These are phyloP conservation scores for Nineta flava DNA, from an alignment of 2,888 invertebrate genomes.

Conservation along the genomic window DNA sequence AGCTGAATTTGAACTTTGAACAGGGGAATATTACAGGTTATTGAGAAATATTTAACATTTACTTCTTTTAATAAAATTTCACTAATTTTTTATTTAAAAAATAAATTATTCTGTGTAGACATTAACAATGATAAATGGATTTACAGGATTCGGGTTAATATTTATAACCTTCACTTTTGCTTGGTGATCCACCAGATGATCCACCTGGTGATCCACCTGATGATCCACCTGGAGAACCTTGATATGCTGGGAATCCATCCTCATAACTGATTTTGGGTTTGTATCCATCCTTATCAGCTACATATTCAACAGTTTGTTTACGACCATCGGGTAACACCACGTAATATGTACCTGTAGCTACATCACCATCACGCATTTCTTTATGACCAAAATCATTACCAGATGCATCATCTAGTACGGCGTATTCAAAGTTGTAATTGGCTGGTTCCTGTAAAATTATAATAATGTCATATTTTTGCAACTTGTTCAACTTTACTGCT, in stretches of 20 bases:
- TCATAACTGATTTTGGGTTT: constrained; percentile 51
- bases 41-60: too few species aligned
- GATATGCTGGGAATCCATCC: constrained; percentile 25
- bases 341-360: constrained; percentile 45
- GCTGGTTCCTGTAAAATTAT: constrained; percentile 39
- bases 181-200: constrained; percentile 12
- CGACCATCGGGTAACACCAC: constrained; percentile 51
- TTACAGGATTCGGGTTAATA: too few species aligned
- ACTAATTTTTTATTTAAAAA: too few species aligned
- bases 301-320: constrained; percentile 51
- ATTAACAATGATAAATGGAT: too few species aligned
- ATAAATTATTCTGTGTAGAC: too few species aligned
- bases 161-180: too few species aligned
- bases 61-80: too few species aligned
- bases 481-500: background rate
- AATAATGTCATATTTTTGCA: constrained; percentile 8
- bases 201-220: constrained; percentile 15
- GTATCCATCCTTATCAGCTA: constrained; percentile 51
- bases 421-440: constrained; percentile 51
- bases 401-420: constrained; percentile 44
- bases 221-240: constrained; percentile 22
- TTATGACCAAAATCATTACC: constrained; percentile 51
- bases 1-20: too few species aligned
- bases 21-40: too few species aligned
- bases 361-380: constrained; percentile 44